These are phyloP conservation scores for Elgaria multicarinata DNA, from an alignment of 2,113 vertebrate species.

Conservation along the genomic window DNA sequence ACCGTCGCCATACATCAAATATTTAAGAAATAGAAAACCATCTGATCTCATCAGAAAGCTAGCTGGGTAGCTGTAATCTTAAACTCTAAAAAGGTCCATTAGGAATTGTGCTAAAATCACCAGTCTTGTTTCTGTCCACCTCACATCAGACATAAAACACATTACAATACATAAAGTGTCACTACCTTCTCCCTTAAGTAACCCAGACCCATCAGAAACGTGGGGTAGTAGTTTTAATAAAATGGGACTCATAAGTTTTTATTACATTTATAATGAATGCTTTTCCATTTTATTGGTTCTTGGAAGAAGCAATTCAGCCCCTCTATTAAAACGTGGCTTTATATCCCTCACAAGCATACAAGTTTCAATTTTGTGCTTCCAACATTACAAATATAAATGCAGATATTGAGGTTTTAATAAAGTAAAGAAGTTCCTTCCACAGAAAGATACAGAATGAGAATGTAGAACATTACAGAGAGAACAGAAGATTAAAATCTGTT, in stretches of 20 bases:
- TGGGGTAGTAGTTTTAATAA: conserved; percentile 78
- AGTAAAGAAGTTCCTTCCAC: conserved; percentile 56
- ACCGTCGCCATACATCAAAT: neutral
- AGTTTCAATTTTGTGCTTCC: conserved; percentile 70
- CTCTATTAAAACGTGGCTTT: conserved; percentile 78
- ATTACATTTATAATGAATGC: conserved; percentile 80
- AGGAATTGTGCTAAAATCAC: conserved; percentile 57
- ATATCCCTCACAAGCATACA: conserved; percentile 74
- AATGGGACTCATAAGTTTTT: conserved; percentile 78
- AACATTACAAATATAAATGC: conserved; percentile 71
- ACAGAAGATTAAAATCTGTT: conserved; percentile 55
- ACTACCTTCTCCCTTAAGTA: conserved; percentile 63
- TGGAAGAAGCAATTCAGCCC: conserved; percentile 75
- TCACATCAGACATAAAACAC: conserved; percentile 61
- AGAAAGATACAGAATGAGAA: conserved; percentile 20
- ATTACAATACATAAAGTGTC: conserved; percentile 64
- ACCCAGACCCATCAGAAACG: conserved; percentile 70
- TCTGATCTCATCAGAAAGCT: conserved; percentile 49
- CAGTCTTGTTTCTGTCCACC: conserved; percentile 52
- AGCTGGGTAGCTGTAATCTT: conserved; percentile 38
- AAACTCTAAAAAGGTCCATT: conserved; percentile 38
- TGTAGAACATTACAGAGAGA: conserved; percentile 52
- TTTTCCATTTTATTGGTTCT: conserved; percentile 78
- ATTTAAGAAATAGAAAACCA: conserved; percentile 29
- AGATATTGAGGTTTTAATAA: conserved; percentile 72